These are phyloP conservation scores for Enteromius anoplus DNA, from an alignment of 2,797 vertebrate genomes.

Conservation along the genomic window DNA sequence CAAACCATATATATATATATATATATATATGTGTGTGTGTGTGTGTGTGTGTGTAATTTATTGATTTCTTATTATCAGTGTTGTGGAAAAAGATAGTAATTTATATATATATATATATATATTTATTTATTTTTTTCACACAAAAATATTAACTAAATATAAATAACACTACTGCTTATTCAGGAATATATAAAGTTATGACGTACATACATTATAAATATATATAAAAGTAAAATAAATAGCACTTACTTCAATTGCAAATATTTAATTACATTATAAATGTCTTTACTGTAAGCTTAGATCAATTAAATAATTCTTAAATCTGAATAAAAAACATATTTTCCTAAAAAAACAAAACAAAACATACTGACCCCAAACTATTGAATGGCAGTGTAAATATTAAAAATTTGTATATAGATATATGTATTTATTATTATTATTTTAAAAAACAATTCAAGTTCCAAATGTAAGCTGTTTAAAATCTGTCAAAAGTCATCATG, in stretches of 20 bases:
- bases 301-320: background rate
- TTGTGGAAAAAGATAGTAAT: background rate
- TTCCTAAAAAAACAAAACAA: background rate
- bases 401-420: background rate
- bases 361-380: background rate
- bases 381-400: background rate
- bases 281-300: background rate
- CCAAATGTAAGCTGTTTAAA: background rate
- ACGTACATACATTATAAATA: no score
- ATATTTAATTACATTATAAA: background rate
- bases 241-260: background rate
- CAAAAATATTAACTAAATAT: no score
- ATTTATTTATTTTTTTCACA: no score
- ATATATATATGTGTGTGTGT: no score
- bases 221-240: no score
- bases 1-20: background rate
- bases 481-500: background rate
- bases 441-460: background rate
- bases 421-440: background rate
- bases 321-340: background rate
- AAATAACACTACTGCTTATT: no score
- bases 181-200: no score
- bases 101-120: no score
- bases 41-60: no score
- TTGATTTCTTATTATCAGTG: background rate